A percentile compares a stretch with the other conserved stretches of the same genome.
Conservation (phyloP, 2,888 invertebrate genomes). For the Heliconius ismenius region DNA sequence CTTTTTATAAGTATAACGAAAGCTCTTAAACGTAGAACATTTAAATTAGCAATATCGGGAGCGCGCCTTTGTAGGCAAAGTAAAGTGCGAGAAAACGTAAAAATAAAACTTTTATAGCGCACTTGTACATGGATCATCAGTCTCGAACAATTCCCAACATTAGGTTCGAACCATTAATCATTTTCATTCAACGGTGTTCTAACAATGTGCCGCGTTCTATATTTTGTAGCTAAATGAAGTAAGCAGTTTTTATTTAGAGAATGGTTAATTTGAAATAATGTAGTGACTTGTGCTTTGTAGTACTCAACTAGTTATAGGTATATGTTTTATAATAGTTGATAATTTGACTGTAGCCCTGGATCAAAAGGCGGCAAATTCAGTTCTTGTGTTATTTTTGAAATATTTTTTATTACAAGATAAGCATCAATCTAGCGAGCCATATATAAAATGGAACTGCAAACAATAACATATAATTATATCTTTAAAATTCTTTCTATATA, state of each 20-base stretch:
- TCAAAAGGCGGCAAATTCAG: too few relatives aligned
- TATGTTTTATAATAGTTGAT: too few relatives aligned
- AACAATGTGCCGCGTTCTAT: conserved; percentile 48
- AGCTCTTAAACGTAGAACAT: conserved; percentile 23
- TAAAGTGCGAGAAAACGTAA: conserved; percentile 24
- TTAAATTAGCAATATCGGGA: conserved; percentile 22
- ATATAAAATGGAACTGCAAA: too few relatives aligned
- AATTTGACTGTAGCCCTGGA: too few relatives aligned
- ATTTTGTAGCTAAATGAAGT: conserved; percentile 50
- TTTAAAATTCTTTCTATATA: too few relatives aligned
- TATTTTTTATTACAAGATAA: too few relatives aligned
- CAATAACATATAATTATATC: too few relatives aligned
- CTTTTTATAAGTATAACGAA: conserved; percentile 17
- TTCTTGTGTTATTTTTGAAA: too few relatives aligned
- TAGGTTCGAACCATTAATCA: conserved; percentile 54
- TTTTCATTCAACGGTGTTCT: conserved; percentile 50
- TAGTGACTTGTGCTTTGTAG: too few relatives aligned
- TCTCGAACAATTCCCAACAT: conserved; percentile 47
- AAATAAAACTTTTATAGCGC: conserved; percentile 26
- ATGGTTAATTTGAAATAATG: not conserved
- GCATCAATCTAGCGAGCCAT: too few relatives aligned
- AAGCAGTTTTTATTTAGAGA: conserved; percentile 33
- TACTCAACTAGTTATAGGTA: too few relatives aligned
- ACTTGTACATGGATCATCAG: conserved; percentile 41
- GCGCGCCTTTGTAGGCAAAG: conserved; percentile 21